These are phyloP conservation scores for Hypanus sabinus DNA, from an alignment of 2,113 vertebrate genomes.

Conservation along the genomic window DNA sequence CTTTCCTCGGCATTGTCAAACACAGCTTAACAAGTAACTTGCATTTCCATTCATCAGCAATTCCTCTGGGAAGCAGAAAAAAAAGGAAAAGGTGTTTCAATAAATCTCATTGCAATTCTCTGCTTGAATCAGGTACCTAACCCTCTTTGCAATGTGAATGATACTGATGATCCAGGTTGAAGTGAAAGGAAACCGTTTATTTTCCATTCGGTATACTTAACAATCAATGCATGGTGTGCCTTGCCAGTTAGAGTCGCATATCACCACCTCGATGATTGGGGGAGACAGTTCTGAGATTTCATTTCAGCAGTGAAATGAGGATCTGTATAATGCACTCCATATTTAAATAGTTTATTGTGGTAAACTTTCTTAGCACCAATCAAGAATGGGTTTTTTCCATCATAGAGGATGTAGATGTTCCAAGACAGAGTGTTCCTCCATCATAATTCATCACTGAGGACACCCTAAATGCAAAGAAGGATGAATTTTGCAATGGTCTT, in stretches of 20 bases:
- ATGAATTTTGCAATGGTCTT: background rate
- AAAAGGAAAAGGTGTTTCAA: no score
- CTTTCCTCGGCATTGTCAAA: background rate
- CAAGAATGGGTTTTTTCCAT: background rate
- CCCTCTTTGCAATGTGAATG: background rate
- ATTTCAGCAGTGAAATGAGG: constrained; percentile 14
- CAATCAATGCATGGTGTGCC: background rate
- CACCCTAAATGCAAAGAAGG: background rate
- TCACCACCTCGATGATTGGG: background rate
- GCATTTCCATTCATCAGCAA: background rate
- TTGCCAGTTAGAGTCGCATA: background rate
- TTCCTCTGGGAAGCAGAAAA: background rate
- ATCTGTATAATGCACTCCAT: constrained; percentile 10
- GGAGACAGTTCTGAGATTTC: constrained; percentile 17
- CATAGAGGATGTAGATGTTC: background rate
- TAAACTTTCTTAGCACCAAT: constrained; percentile 9
- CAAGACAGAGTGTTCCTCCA: background rate
- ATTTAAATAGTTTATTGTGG: constrained; percentile 1
- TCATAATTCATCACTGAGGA: constrained; percentile 9
- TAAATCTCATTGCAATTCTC: background rate
- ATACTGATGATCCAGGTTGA: background rate
- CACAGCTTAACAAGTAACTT: background rate
- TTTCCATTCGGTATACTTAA: background rate
- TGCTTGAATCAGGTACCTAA: no score
- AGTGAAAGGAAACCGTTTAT: background rate